Evolutionary conservation across 2,888 invertebrate genomes (phyloP), one percentile per base, ranked within the genome.

Genomic region (Cephus spinipes): DNA sequence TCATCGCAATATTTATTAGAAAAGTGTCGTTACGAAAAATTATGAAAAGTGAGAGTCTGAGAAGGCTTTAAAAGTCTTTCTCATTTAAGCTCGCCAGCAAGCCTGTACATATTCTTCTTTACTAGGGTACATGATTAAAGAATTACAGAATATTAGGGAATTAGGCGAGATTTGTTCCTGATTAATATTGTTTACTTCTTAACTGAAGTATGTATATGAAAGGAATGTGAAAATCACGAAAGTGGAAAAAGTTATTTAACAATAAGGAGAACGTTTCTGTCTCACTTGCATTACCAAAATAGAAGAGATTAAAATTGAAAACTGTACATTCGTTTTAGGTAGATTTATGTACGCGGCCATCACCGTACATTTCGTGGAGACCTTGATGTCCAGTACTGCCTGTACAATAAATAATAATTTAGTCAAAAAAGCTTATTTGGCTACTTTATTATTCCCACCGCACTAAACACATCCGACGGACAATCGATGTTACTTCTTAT

Each of bases 371-470:
- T 55, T 55, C 2, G 2, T 55, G 23, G 55, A 55, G 23, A 55
- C 9, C 23, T 55, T 55, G 55, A 55, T 55, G 9, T 2, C 55
- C 9, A 55, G 9, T 23, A 23, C 55, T 55, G 55, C 55, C 32
- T 74, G 33, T 75, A 40, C 74, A 74, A 68, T 74, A 69, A 77
- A 77, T 68, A 75, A 77, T 77, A 68, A 69, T 69, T 77, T 77
- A 74, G 75, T 77, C 75, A 77, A 77, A 77, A 77, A 77, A 74
- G 71, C 77, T 77, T 74, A 77, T 71, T 73, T 69, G 36, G 71
- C 77, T 75, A 77, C 40, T 77, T 77, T 77, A 77, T 77, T 77
- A 55, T 71, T 71, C 12, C 71, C 33, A 71, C 30, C 15, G 71
- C 71, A 71, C 33, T 74, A 30, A 75, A 31, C 69, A 75, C 73